Conservation (phyloP, 1,140 invertebrate species). For the Lanistes nyassanus region DNA sequence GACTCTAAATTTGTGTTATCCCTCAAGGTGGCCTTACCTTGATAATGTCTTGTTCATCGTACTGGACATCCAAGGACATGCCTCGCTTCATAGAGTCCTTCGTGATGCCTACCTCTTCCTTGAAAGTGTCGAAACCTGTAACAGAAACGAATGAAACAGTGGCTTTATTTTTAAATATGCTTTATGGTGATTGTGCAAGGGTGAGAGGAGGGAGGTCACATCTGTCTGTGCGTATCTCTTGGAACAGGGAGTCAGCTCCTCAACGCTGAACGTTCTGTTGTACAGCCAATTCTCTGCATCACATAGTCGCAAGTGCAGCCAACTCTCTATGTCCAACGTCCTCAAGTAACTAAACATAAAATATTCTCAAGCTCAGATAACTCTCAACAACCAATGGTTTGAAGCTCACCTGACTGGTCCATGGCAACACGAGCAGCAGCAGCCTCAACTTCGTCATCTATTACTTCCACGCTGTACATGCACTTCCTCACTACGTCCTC, state of each 20-base stretch:
- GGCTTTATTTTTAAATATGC: too few species aligned
- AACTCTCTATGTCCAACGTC: background rate
- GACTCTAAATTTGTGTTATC: background rate
- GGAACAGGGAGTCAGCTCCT: background rate
- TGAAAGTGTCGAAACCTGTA: conserved; percentile 77
- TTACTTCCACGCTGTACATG: conserved; percentile 84
- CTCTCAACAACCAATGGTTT: background rate
- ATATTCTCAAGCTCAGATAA: background rate
- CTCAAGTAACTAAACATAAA: background rate
- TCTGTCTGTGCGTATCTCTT: too few species aligned
- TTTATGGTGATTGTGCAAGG: too few species aligned
- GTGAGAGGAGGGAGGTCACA: too few species aligned
- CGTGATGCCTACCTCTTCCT: conserved; percentile 78
- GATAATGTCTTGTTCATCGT: conserved; percentile 78
- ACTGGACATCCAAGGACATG: conserved; percentile 74
- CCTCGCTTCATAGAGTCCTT: conserved; percentile 70
- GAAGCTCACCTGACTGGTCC: conserved; percentile 74
- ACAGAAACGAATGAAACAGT: too few species aligned
- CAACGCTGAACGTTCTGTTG: too few species aligned
- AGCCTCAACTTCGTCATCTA: conserved; percentile 84
- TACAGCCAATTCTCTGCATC: too few species aligned
- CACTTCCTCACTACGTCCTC: conserved; percentile 93
- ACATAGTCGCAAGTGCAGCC: too few species aligned
- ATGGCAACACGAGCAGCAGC: conserved; percentile 80
- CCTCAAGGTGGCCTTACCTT: conserved; percentile 68